These are phyloP conservation scores for Papilio dardanus DNA, from an alignment of 1,140 invertebrate genomes.

Conservation along the genomic window DNA sequence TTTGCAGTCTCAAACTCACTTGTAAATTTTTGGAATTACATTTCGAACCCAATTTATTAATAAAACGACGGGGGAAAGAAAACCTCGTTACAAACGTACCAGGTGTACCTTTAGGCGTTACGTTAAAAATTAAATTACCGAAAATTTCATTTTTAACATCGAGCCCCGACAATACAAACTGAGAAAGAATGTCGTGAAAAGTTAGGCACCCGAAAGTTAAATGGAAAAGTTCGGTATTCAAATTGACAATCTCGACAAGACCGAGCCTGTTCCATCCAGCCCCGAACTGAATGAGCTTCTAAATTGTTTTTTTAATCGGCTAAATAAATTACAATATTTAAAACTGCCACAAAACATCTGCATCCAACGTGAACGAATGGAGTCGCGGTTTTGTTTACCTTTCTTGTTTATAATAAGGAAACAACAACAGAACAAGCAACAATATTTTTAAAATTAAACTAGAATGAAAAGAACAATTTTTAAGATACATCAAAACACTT, in stretches of 20 bases:
- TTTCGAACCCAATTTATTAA: constrained; percentile 26
- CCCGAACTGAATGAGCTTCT: constrained; percentile 52
- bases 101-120: constrained; percentile 37
- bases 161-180: constrained; percentile 56
- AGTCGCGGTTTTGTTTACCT: not conserved
- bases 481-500: no score
- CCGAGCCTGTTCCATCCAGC: constrained; percentile 46
- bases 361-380: not conserved
- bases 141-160: constrained; percentile 61
- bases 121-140: constrained; percentile 49
- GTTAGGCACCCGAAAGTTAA: constrained; percentile 71
- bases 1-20: constrained; percentile 16
- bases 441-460: no score
- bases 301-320: constrained; percentile 48
- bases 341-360: constrained; percentile 24
- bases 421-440: no score
- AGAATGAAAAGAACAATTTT: no score
- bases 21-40: constrained; percentile 23
- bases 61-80: constrained; percentile 22
- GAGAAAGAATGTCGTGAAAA: constrained; percentile 70
- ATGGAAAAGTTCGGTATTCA: constrained; percentile 73
- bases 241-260: constrained; percentile 73
- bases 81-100: constrained; percentile 40
- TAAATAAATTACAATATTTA: constrained; percentile 34
- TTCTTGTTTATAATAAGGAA: not conserved